A percentile compares a stretch with the other conserved stretches of the same genome.
phyloP scores from a whole-genome alignment of 2,888 invertebrate species.

The Volucella zonaria region DNA sequence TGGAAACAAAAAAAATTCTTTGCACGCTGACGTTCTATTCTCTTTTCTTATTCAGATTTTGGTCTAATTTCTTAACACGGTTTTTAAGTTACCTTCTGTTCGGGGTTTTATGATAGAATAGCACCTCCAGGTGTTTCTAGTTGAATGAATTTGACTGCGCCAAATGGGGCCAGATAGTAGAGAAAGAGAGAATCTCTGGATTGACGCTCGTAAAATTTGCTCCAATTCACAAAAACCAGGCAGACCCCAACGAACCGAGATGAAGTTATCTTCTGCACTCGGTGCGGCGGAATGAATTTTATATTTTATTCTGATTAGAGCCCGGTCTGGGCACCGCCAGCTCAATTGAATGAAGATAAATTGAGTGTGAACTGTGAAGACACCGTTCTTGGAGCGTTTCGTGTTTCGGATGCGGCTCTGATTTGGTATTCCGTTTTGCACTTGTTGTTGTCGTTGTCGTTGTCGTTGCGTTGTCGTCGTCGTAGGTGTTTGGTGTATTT shows the following conservation, averaged over 20 bases:
- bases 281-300: neutral
- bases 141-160: slow-evolving; percentile 18
- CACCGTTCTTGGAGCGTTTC: neutral
- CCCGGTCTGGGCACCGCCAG: too few species aligned
- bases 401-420: neutral
- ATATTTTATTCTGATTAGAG: neutral
- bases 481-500: neutral
- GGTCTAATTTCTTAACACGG: slow-evolving; percentile 34
- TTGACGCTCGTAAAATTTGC: slow-evolving; percentile 65
- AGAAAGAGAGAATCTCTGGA: slow-evolving; percentile 11
- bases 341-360: slow-evolving; percentile 10
- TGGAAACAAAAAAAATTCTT: neutral
- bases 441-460: neutral
- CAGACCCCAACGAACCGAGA: slow-evolving; percentile 24
- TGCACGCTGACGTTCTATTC: neutral
- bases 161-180: slow-evolving; percentile 56
- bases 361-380: slow-evolving; percentile 19
- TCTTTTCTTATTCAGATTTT: slow-evolving; percentile 49
- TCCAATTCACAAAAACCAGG: slow-evolving; percentile 52
- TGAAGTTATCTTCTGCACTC: slow-evolving; percentile 29
- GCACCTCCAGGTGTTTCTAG: slow-evolving; percentile 5
- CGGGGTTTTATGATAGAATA: slow-evolving; percentile 2
- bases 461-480: neutral
- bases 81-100: neutral
- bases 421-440: neutral